Evolutionary conservation across 2,888 invertebrate species (phyloP).

Genomic region (Yponomeuta sedellus): DNA sequence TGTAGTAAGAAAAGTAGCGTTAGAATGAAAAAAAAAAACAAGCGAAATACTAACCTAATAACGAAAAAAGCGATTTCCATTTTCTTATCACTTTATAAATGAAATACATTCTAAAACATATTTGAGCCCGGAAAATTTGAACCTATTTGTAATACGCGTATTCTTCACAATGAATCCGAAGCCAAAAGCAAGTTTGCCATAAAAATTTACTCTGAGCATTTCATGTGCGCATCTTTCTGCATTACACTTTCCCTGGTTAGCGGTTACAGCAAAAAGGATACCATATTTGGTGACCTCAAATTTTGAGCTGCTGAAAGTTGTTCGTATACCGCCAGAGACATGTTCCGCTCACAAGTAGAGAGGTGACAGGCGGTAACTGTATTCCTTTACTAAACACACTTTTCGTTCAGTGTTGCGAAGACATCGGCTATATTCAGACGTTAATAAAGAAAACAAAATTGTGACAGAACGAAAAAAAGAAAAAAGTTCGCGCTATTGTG

Average conservation of each 20-base stretch:
- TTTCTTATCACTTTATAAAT: no score
- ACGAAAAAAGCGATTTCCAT: no score
- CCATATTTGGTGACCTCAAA: background rate
- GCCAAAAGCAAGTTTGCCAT: background rate
- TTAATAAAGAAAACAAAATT: background rate
- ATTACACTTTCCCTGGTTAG: background rate
- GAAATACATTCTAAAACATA: no score
- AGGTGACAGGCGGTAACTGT: constrained; percentile 1
- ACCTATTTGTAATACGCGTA: no score
- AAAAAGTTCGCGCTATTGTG: background rate
- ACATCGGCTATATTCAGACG: background rate
- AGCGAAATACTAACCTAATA: no score
- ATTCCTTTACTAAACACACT: background rate
- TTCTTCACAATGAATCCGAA: background rate
- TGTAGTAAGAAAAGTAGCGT: no score
- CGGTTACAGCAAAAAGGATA: background rate
- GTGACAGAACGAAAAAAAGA: background rate
- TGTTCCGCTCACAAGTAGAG: background rate
- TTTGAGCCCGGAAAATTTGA: no score
- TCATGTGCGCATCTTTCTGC: background rate
- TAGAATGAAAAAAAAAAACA: no score
- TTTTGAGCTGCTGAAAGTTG: background rate
- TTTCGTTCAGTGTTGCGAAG: background rate
- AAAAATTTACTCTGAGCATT: background rate
- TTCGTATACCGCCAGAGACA: background rate